These are phyloP conservation scores for Clarias magur DNA, from an alignment of 2,113 vertebrate species.

Conservation along the genomic window DNA sequence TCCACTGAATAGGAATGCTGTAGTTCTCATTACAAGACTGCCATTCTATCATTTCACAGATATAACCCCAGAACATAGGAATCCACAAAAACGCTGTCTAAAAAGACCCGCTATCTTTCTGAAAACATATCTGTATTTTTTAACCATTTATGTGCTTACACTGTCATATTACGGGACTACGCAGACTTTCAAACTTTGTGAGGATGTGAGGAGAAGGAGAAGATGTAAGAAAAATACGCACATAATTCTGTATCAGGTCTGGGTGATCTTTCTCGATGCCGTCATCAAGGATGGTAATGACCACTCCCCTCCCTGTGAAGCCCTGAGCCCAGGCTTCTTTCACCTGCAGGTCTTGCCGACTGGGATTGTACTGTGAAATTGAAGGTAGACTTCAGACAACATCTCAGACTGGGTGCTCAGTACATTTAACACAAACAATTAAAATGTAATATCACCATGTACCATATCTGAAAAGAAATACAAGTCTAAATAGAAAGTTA, in stretches of 20 bases:
- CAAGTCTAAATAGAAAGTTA: conserved; percentile 16
- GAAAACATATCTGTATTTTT: not conserved
- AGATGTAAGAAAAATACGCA: conserved; percentile 66
- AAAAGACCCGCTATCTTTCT: not conserved
- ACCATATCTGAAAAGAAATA: not conserved
- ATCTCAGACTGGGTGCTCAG: not conserved
- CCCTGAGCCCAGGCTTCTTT: conserved; percentile 91
- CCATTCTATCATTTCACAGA: not conserved
- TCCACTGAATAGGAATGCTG: not conserved
- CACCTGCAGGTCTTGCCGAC: conserved; percentile 82
- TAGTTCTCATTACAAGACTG: not conserved
- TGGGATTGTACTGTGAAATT: conserved; percentile 66
- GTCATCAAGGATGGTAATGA: conserved; percentile 95
- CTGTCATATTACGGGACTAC: not conserved
- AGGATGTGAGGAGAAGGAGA: no score
- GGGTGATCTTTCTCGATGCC: conserved; percentile 98
- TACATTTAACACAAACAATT: conserved; percentile 6
- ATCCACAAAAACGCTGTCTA: not conserved
- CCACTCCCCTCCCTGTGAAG: conserved; percentile 87
- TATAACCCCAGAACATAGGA: not conserved
- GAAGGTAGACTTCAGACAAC: conserved; percentile 10
- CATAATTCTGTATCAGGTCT: conserved; percentile 91
- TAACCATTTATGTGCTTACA: not conserved
- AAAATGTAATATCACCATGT: not conserved
- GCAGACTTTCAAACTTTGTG: not conserved